Evolutionary conservation across 2,797 vertebrate species (phyloP).

Genomic region (Ispidina lecontei): DNA sequence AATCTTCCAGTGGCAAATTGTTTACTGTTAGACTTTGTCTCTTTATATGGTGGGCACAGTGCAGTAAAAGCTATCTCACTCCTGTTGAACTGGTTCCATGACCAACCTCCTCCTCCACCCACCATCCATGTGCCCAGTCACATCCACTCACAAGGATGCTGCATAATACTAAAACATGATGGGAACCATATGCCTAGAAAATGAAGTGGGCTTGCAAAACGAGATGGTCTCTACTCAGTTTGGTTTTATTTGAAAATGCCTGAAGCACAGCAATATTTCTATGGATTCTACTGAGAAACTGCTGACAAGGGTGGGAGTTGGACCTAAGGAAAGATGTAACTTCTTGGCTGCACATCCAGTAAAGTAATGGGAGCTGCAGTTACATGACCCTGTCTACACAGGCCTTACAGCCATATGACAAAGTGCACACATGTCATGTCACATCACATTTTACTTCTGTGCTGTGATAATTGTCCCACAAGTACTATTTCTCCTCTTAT

Average conservation of each 20-base stretch:
- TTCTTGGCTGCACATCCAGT: background rate
- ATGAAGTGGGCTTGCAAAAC: constrained; percentile 33
- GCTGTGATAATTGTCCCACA: background rate
- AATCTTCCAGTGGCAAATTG: background rate
- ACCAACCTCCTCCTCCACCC: constrained; percentile 59
- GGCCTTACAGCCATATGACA: background rate
- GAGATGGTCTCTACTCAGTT: background rate
- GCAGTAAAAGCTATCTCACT: background rate
- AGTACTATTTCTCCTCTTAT: background rate
- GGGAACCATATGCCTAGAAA: constrained; percentile 52
- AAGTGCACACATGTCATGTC: background rate
- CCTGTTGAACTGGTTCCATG: constrained; percentile 1
- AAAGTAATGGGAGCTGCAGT: background rate
- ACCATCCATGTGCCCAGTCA: constrained; percentile 65
- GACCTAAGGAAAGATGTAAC: background rate
- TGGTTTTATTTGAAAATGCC: constrained; percentile 4
- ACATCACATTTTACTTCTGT: background rate
- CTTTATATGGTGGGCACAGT: background rate
- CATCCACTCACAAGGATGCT: constrained; percentile 8
- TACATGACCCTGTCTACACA: background rate
- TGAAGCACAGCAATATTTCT: background rate
- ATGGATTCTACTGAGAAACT: background rate
- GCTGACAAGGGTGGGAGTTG: background rate
- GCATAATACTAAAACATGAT: constrained; percentile 40
- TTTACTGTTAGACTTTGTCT: background rate